Evolutionary conservation across 2,797 vertebrate species (phyloP), one percentile per base, ranked within the genome.

Genomic region (Notoglanidium macrostoma): DNA sequence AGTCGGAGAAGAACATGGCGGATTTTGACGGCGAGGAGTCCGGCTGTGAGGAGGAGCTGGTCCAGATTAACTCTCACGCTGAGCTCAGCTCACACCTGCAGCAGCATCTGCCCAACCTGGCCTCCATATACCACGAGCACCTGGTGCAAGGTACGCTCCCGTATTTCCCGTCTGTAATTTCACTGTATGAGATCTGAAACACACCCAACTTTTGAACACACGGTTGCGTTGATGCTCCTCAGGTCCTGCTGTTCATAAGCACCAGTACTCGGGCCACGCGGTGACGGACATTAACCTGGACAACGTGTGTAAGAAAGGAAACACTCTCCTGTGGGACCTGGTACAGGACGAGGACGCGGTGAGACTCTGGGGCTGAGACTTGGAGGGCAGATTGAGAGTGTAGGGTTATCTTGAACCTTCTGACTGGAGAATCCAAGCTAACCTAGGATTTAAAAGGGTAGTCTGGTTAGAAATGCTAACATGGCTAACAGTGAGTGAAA

Each of bases 1-100:
- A 99, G 94, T 99, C 98, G 0, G 98, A 99, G 95, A 99, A 99
- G 94, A 99, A 99, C 91, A 99, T 99, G 98, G 98, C 98, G 2
- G 98, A 99, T 94, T 99, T 99, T 84, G 98, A 99, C 83, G 98
- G 98, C 1, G 98, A 99, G 89, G 98, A 99, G 92, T 99, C 98
- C 17, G 98, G 98, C 86, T 99, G 98, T 51, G 98, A 99, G 94
- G 98, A 99, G 92, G 98, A 99, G 88, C 96, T 99, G 59, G 98
- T 98, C 51, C 98, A 99, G 93, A 99, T 99, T 90, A 99, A 99
- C 93, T 99, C 98, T 12, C 98, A 99, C 55, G 98, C 98, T 3
- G 98, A 99, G 92, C 96, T 99, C 91, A 98, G 98, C 72, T 99
- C 98, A 72, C 98, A 99, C 92, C 97, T 99, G 6, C 98, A 99